Evolutionary conservation across 2,888 invertebrate species (phyloP).

Genomic region (Helicoverpa assulta): DNA sequence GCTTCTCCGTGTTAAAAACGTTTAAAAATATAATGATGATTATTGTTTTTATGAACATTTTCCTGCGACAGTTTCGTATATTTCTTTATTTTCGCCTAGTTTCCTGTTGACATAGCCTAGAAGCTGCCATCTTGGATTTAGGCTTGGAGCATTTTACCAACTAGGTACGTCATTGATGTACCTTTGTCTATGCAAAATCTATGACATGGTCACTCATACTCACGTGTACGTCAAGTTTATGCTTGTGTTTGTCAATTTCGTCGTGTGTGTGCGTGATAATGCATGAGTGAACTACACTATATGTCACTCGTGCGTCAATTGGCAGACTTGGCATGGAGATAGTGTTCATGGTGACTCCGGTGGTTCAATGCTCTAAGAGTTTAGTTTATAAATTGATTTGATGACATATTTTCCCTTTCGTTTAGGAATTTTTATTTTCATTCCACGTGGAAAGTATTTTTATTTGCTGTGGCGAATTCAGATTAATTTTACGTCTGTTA

Average conservation of each 20-base stretch:
- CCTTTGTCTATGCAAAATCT: no score
- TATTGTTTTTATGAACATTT: conserved; percentile 58
- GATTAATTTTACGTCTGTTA: not conserved
- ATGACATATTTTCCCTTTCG: not conserved
- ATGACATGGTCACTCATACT: no score
- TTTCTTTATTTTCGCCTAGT: conserved; percentile 17
- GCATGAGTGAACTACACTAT: no score
- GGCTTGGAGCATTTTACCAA: not conserved
- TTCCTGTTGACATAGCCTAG: conserved; percentile 41
- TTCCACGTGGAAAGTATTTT: not conserved
- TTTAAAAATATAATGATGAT: conserved; percentile 51
- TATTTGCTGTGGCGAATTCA: no score
- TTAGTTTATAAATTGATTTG: not conserved
- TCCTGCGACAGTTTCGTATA: conserved; percentile 30
- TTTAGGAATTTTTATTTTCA: not conserved
- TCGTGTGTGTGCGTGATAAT: no score
- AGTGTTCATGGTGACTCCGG: no score
- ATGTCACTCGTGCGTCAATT: no score
- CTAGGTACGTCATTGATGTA: no score
- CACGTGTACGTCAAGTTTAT: no score
- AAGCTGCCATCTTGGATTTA: conserved; percentile 12
- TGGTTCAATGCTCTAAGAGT: conserved; percentile 4
- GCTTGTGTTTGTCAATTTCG: no score
- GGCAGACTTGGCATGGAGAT: no score
- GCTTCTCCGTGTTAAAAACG: conserved; percentile 17